A percentile compares a stretch with the other conserved stretches of the same genome.
Evolutionary conservation across 2,888 invertebrate species (phyloP).

Genomic region (Luffia ferchaultella): DNA sequence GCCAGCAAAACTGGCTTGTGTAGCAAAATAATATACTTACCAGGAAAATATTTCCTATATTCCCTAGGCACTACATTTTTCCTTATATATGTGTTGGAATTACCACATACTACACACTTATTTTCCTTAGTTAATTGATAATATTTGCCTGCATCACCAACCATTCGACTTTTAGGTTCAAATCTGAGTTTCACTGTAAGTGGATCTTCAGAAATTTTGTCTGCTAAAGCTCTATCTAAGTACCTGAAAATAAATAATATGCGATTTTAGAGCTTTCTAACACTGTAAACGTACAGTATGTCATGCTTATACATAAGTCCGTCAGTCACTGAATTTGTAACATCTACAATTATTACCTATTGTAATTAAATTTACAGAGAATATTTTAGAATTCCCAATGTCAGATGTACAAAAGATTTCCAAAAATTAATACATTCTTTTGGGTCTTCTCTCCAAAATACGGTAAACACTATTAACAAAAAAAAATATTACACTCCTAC

Average conservation of each 20-base stretch:
- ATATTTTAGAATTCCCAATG: no score
- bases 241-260: constrained; percentile 40
- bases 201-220: constrained; percentile 48
- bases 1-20: background rate
- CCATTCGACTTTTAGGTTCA: constrained; percentile 79
- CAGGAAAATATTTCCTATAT: constrained; percentile 79
- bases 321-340: no score
- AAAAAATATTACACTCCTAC: no score
- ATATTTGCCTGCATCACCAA: constrained; percentile 74
- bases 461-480: no score
- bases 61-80: constrained; percentile 87
- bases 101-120: constrained; percentile 82
- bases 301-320: no score
- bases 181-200: constrained; percentile 76
- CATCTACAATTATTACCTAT: no score
- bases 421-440: no score
- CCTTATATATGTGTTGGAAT: constrained; percentile 70
- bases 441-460: no score
- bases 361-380: no score
- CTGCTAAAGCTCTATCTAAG: constrained; percentile 53
- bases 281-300: no score
- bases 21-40: constrained; percentile 33
- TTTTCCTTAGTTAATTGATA: constrained; percentile 77
- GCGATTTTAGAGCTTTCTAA: no score
- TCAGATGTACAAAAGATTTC: no score